phyloP scores from a whole-genome alignment of 2,888 invertebrate species.

The Meiosimyza platycephala region DNA sequence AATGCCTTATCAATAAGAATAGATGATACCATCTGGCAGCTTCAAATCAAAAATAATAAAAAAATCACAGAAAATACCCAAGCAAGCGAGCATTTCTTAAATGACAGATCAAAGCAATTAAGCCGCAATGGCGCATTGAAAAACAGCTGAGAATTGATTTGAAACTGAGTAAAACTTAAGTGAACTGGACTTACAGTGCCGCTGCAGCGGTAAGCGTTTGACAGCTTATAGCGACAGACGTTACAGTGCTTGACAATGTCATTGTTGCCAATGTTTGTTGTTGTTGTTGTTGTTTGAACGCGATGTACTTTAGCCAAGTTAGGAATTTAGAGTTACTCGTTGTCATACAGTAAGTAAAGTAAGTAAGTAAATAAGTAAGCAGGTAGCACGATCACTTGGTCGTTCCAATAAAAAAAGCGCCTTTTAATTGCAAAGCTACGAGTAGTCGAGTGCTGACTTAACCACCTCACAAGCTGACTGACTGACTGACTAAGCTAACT shows the following conservation, averaged over 20 bases:
- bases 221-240: slow-evolving; percentile 54
- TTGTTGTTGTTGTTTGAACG: neutral
- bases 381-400: neutral
- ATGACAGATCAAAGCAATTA: slow-evolving; percentile 63
- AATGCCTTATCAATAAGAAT: too few species aligned
- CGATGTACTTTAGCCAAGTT: neutral
- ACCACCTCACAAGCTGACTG: neutral
- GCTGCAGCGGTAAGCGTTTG: slow-evolving; percentile 56
- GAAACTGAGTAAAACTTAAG: slow-evolving; percentile 33
- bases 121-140: slow-evolving; percentile 44
- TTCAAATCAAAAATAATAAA: slow-evolving; percentile 33
- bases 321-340: neutral
- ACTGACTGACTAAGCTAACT: neutral
- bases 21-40: too few species aligned
- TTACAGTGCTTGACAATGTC: neutral
- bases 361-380: neutral
- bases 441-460: neutral
- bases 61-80: slow-evolving; percentile 43
- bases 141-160: slow-evolving; percentile 42
- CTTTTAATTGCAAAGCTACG: slow-evolving; percentile 57
- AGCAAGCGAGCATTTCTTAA: slow-evolving; percentile 52
- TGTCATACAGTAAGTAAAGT: neutral
- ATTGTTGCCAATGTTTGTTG: neutral
- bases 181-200: neutral
- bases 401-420: slow-evolving; percentile 49